These are phyloP conservation scores for Chloroclystis v-ata DNA, from an alignment of 2,888 invertebrate genomes.

Conservation along the genomic window DNA sequence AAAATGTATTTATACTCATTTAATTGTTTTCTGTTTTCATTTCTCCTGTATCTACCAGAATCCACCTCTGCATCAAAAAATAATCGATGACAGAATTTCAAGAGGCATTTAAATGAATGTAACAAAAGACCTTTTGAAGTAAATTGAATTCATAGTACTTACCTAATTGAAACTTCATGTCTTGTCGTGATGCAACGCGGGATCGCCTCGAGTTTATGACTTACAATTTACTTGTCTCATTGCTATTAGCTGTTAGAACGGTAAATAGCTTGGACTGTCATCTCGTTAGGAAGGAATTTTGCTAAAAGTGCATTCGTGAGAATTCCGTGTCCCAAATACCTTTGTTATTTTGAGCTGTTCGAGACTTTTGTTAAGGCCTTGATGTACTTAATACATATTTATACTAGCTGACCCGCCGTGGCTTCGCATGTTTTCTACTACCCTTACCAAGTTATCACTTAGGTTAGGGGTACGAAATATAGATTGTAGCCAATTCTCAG, in stretches of 20 bases:
- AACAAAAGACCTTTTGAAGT: slow-evolving; percentile 30
- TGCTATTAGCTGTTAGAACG: slow-evolving; percentile 3
- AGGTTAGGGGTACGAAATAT: too few relatives aligned
- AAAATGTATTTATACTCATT: too few relatives aligned
- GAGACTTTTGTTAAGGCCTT: background rate
- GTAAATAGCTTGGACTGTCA: slow-evolving; percentile 15
- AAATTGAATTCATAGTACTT: slow-evolving; percentile 32
- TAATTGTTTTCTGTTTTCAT: too few relatives aligned
- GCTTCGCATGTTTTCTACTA: too few relatives aligned
- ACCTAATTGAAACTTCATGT: slow-evolving; percentile 37
- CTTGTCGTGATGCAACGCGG: slow-evolving; percentile 23
- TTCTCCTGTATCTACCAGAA: too few relatives aligned
- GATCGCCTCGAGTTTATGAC: slow-evolving; percentile 4
- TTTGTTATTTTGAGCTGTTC: background rate
- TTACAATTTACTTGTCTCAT: slow-evolving; percentile 16
- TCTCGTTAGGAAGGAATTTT: slow-evolving; percentile 13
- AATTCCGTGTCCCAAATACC: slow-evolving; percentile 1
- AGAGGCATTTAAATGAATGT: slow-evolving; percentile 30
- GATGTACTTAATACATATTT: too few relatives aligned
- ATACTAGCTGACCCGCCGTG: too few relatives aligned
- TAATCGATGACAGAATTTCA: slow-evolving; percentile 15
- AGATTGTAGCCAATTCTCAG: too few relatives aligned
- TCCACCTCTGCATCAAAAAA: background rate
- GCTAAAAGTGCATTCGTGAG: slow-evolving; percentile 4
- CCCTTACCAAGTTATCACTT: too few relatives aligned